phyloP scores from a whole-genome alignment of 2,113 vertebrate genomes.

The Anas platyrhynchos region DNA sequence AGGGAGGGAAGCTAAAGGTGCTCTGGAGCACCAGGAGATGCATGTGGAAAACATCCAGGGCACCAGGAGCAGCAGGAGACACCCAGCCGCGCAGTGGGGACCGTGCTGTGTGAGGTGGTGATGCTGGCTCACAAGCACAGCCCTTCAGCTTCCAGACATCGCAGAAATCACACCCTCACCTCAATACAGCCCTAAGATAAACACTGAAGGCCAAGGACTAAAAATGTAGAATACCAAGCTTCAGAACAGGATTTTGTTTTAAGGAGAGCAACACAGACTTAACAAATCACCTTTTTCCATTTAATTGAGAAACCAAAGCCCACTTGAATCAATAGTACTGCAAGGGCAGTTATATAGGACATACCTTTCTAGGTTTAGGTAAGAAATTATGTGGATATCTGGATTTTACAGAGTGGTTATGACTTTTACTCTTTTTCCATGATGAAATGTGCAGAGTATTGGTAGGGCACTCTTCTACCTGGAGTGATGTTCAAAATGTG shows the following conservation, averaged over 20 bases:
- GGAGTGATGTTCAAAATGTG: not conserved
- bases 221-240: not conserved
- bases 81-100: not conserved
- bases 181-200: not conserved
- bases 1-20: not conserved
- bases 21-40: not conserved
- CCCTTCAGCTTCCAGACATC: not conserved
- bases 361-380: not conserved
- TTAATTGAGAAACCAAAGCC: not conserved
- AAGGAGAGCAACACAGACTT: not conserved
- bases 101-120: not conserved
- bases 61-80: not conserved
- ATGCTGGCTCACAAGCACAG: accelerated
- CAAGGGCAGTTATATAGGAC: not conserved
- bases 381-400: not conserved
- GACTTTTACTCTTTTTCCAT: not conserved
- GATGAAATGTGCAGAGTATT: not conserved
- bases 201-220: not conserved
- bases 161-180: not conserved
- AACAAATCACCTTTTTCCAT: not conserved
- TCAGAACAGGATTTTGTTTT: not conserved
- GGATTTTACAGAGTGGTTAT: not conserved
- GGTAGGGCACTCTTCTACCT: not conserved
- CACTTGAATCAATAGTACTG: not conserved
- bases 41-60: not conserved